Evolutionary conservation across 2,113 vertebrate genomes (phyloP).

Genomic region (Megaleporinus macrocephalus): DNA sequence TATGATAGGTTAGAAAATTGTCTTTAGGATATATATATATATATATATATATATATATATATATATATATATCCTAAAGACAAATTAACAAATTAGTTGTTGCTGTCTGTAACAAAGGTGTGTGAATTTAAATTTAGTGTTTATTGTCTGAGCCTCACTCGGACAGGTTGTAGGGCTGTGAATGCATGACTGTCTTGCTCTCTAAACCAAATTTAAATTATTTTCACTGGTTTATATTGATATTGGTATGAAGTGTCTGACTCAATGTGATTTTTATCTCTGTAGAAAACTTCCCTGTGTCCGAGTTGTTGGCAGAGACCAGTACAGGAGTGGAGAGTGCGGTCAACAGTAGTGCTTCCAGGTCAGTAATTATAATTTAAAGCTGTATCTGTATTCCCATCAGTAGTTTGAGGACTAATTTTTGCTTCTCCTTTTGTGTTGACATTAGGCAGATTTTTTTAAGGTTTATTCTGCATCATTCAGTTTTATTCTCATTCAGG

Average conservation of each 20-base stretch:
- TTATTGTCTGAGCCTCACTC: neutral
- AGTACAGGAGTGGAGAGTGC: conserved; percentile 88
- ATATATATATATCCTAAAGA: too few species aligned
- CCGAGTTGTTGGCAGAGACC: conserved; percentile 85
- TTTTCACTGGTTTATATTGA: neutral
- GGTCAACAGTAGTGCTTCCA: conserved; percentile 84
- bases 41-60: too few species aligned
- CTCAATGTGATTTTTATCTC: neutral
- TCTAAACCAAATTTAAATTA: conserved; percentile 15
- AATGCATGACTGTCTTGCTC: neutral
- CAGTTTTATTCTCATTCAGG: too few species aligned
- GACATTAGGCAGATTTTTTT: too few species aligned
- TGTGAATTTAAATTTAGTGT: neutral
- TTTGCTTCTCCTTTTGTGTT: neutral
- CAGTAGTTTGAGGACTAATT: neutral
- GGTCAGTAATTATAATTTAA: conserved; percentile 29
- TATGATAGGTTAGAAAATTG: too few species aligned
- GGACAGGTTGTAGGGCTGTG: neutral
- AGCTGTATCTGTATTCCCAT: neutral
- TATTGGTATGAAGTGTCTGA: neutral
- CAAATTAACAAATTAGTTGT: neutral
- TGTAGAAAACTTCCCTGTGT: conserved; percentile 87
- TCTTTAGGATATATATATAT: too few species aligned
- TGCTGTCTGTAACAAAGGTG: neutral
- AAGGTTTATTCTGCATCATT: too few species aligned